Evolutionary conservation across 2,888 invertebrate species (phyloP).

Genomic region (Lasioglossum zephyrum): DNA sequence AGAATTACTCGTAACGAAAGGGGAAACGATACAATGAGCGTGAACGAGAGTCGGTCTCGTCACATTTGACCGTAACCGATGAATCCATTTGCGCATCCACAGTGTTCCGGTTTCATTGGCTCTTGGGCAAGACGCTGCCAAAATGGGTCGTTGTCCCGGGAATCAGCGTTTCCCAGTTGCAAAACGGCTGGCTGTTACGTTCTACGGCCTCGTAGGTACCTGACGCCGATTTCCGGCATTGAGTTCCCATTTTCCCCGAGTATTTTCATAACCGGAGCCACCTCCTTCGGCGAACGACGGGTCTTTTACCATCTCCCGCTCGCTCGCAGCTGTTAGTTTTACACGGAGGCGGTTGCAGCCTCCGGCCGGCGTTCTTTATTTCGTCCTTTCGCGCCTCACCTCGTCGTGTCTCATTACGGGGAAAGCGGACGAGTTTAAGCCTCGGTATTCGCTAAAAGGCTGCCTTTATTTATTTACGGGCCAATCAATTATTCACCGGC

Average conservation of each 20-base stretch:
- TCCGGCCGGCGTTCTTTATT: constrained; percentile 33
- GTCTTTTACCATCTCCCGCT: constrained; percentile 29
- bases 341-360: constrained; percentile 24
- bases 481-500: constrained; percentile 68
- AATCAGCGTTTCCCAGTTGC: background rate
- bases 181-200: constrained; percentile 7
- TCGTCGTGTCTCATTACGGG: constrained; percentile 55
- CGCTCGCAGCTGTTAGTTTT: constrained; percentile 64
- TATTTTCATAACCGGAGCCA: constrained; percentile 66
- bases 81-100: background rate
- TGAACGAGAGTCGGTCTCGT: background rate
- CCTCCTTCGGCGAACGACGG: constrained; percentile 49
- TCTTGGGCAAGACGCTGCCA: background rate
- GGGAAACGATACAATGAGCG: background rate
- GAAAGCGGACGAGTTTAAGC: constrained; percentile 58
- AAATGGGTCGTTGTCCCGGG: constrained; percentile 4
- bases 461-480: constrained; percentile 65
- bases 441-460: constrained; percentile 68
- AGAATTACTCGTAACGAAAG: background rate
- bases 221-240: constrained; percentile 30
- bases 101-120: background rate
- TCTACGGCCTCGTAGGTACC: background rate
- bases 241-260: constrained; percentile 54
- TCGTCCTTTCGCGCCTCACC: constrained; percentile 46
- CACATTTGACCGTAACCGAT: background rate